phyloP scores from a whole-genome alignment of 1,140 invertebrate genomes.

The Drosophila mauritiana region DNA sequence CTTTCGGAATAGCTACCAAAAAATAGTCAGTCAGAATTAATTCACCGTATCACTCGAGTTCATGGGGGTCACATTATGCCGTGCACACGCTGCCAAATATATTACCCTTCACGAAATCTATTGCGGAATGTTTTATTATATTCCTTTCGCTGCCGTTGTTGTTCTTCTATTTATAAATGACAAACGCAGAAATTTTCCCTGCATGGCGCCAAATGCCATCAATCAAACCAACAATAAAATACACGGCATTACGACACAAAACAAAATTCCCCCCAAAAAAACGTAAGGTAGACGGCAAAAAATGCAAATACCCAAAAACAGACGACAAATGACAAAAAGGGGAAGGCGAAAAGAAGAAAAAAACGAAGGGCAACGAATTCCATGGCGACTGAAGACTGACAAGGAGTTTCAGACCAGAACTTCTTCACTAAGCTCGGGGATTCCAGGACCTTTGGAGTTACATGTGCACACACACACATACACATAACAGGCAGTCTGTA shows the following conservation, averaged over 20 bases:
- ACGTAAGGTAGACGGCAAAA: constrained; percentile 29
- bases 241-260: constrained; percentile 33
- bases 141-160: constrained; percentile 17
- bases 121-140: constrained; percentile 45
- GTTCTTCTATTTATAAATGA: constrained; percentile 56
- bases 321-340: constrained; percentile 24
- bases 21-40: constrained; percentile 9
- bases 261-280: constrained; percentile 21
- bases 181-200: constrained; percentile 47
- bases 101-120: constrained; percentile 13
- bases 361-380: constrained; percentile 21
- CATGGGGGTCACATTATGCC: constrained; percentile 26
- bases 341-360: not conserved
- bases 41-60: constrained; percentile 30
- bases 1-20: not conserved
- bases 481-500: constrained; percentile 40
- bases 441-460: constrained; percentile 29
- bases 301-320: constrained; percentile 50
- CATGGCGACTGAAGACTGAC: constrained; percentile 56
- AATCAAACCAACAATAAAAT: constrained; percentile 58
- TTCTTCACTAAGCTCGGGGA: constrained; percentile 35
- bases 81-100: not conserved
- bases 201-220: constrained; percentile 50
- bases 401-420: constrained; percentile 36
- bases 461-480: not conserved